These are phyloP conservation scores for Sinocyclocheilus anophthalmus DNA, from an alignment of 2,113 vertebrate species.

Conservation along the genomic window DNA sequence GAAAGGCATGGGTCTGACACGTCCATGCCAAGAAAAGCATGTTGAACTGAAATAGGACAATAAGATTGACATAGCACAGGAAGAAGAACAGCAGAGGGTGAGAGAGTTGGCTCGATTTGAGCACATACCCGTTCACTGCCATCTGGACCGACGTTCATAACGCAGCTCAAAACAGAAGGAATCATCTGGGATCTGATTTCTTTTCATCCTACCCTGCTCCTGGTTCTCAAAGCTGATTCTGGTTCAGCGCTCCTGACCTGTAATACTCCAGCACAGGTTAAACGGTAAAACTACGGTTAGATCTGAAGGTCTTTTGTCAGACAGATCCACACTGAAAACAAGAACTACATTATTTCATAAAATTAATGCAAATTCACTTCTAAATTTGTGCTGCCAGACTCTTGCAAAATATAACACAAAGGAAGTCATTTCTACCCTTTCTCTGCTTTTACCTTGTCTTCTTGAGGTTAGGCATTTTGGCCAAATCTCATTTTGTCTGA, in stretches of 20 bases:
- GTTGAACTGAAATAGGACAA: conserved; percentile 73
- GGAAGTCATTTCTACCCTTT: not conserved
- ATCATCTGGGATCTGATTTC: not conserved
- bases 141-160: conserved; percentile 4
- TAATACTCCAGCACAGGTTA: conserved; percentile 1
- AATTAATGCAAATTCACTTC: not conserved
- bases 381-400: not conserved
- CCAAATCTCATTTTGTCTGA: not conserved
- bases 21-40: conserved; percentile 71
- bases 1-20: conserved; percentile 39
- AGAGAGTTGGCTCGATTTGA: conserved; percentile 27
- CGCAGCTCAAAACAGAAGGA: not conserved
- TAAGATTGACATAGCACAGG: conserved; percentile 44
- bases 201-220: conserved; percentile 33
- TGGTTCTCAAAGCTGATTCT: not conserved
- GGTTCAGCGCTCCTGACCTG: not conserved
- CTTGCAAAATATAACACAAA: not conserved
- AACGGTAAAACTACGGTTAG: not conserved
- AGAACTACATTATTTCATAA: not conserved
- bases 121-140: conserved; percentile 15
- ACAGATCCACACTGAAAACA: not conserved
- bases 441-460: not conserved
- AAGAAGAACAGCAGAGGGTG: conserved; percentile 54
- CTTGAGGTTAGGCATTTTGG: not conserved
- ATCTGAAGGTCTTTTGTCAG: not conserved